A percentile compares a stretch with the other conserved stretches of the same genome.
These are phyloP conservation scores for Papilio protenor DNA, from an alignment of 2,888 invertebrate genomes.

Conservation along the genomic window DNA sequence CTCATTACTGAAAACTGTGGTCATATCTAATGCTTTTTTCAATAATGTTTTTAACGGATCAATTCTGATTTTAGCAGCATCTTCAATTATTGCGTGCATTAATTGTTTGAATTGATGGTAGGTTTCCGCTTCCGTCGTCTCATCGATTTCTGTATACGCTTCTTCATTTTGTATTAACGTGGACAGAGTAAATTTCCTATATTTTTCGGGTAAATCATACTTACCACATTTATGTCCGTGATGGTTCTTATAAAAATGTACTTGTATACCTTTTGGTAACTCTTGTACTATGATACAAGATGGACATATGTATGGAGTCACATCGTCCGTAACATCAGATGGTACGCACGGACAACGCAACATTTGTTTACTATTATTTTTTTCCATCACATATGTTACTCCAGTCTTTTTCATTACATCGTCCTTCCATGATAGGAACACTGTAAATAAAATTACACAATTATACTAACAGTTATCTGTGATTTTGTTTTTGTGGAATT, in stretches of 20 bases:
- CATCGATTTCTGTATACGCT: conserved; percentile 43
- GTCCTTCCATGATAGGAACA: conserved; percentile 63
- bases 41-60: conserved; percentile 56
- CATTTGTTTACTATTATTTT: conserved; percentile 53
- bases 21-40: conserved; percentile 65
- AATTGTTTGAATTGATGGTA: conserved; percentile 63
- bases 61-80: conserved; percentile 58
- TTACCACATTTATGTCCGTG: conserved; percentile 53
- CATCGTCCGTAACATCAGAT: conserved; percentile 2
- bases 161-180: conserved; percentile 51
- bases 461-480: too few species aligned
- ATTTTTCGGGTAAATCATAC: conserved; percentile 53
- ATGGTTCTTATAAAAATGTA: conserved; percentile 63
- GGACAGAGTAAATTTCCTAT: conserved; percentile 57
- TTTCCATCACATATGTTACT: conserved; percentile 53
- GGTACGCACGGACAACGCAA: conserved; percentile 59
- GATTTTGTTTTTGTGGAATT: too few species aligned
- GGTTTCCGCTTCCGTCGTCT: conserved; percentile 52
- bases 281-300: conserved; percentile 58
- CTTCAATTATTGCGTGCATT: conserved; percentile 56
- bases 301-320: conserved; percentile 58
- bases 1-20: conserved; percentile 55
- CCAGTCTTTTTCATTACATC: conserved; percentile 57
- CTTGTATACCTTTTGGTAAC: conserved; percentile 61
- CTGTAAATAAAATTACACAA: conserved; percentile 56